Base-by-base conservation (phyloP, 2,888 invertebrate species). In the Choreutis nemorana region DNA sequence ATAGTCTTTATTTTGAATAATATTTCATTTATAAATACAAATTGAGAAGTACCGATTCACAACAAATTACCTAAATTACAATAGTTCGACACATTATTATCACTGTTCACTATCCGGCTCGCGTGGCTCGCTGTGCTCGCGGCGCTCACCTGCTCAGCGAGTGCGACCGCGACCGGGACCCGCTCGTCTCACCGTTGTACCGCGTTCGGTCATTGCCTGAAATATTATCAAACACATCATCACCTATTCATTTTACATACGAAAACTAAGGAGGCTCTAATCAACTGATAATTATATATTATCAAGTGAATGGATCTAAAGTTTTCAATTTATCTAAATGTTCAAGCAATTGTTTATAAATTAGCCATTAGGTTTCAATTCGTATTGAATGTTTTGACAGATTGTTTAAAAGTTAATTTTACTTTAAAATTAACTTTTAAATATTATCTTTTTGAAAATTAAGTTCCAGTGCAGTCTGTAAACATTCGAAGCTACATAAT, bases 61-160 rank as follows among this genome's bases (percentile, higher is more conserved):
- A 72, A 75, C 72, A 73, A 72, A 70, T 67, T 63, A 59, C 61
- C 70, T 73, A 73, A 58, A 65, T 64, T 68, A 68, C 49, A 6
- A 70, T 56, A 45, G 75, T 73, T 56, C 72, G 67, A 67, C 62
- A 65, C 60, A 62, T 57, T 64, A 62, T 64, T 60, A 72, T 72
- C 73, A 75, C 73, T 73, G 72, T 67, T 71, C 56, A 64, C 60
- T 55, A 56, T 36, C 28, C 15, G 28, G 26, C 22, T 30, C 26
- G 32, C 36, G 26, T 22, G 31, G 26, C 30, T 24, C 16, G 26
- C 50, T 48, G 33, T 30, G 52, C 34, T 48, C 37, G 46, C 46
- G 45, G 35, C 43, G 57, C 58, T 87, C 86, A 88, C 84, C 87
- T 83, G 55, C 87, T 87, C 45, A 88, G 81, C 52, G 88, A 88